Base-by-base conservation (phyloP, 2,797 vertebrate species). In the Phylloscopus collybita region DNA sequence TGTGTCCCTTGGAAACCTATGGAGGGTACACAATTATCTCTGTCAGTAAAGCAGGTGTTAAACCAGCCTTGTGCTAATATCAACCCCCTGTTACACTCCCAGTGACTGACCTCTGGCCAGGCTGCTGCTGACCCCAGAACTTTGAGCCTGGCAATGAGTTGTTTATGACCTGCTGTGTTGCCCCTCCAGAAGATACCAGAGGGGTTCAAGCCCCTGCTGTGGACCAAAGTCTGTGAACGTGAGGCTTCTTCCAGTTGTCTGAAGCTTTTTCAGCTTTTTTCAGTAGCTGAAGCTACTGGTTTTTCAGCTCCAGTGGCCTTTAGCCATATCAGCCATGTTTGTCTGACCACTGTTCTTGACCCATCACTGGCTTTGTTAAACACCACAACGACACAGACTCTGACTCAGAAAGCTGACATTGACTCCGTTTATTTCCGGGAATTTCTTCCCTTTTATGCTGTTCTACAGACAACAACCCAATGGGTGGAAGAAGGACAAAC, bases 171-270 rank as follows among this genome's bases (percentile, higher is more conserved):
- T 29, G 11, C 38, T 69, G 29, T 25, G 29, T 4, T 76, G 16
- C 49, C 19, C 34, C 34, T 70, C 47, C 65, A 86, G 49, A 78
- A 61, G 56, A 29, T 4, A 21, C 7, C 42, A 34, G n/a, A 47
- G 34, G 30, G 25, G 54, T 40, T 47, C 73, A 47, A 62, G 16
- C 10, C 40, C 23, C 45, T 25, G 3, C 20, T 29, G 40, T 1
- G 3, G 10, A 61, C 6, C n/a, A 61, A 22, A 36, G 29, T 15
- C 49, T 25, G 17, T 47, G 30, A 70, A 61, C 0, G 0, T 40
- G 64, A 61, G 34, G 23, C 23, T 69, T 61, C 40, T 47, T n/a
- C 27, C 47, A 32, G 27, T 44, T 54, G 4, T 30, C 69, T 69
- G 16, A 76, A 44, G 73, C 13, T 32, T 75, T 50, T 60, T 2